Evolutionary conservation across 2,113 vertebrate genomes (phyloP).

Genomic region (Solea solea): DNA sequence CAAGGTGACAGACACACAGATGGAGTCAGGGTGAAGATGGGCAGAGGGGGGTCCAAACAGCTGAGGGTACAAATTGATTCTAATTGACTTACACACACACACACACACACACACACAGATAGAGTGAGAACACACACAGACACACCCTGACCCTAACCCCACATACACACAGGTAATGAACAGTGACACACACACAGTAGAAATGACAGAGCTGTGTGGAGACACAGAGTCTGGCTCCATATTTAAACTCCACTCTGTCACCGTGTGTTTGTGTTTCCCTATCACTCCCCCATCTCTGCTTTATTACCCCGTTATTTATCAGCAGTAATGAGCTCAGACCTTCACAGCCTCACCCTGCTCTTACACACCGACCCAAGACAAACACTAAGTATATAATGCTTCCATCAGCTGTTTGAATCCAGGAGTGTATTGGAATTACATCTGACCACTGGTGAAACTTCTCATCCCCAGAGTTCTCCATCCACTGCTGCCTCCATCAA

Average conservation of each 20-base stretch:
- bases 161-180: constrained; percentile 52
- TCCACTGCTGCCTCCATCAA: too few species aligned
- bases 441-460: too few species aligned
- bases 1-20: constrained; percentile 35
- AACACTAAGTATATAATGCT: background rate
- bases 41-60: constrained; percentile 62
- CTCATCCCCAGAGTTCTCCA: too few species aligned
- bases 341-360: constrained; percentile 34
- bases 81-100: constrained; percentile 63
- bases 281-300: constrained; percentile 23
- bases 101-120: constrained; percentile 44
- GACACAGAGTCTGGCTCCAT: constrained; percentile 70
- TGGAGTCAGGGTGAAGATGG: constrained; percentile 28
- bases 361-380: constrained; percentile 25
- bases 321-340: constrained; percentile 53
- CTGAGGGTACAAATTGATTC: constrained; percentile 82
- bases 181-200: constrained; percentile 41
- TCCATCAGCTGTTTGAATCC: constrained; percentile 3
- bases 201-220: constrained; percentile 63
- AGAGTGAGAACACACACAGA: constrained; percentile 61
- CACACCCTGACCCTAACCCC: constrained; percentile 50
- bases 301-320: constrained; percentile 72
- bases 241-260: constrained; percentile 59
- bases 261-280: constrained; percentile 56
- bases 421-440: too few species aligned